These are phyloP conservation scores for Onchidella celtica DNA, from an alignment of 2,888 invertebrate species.

Conservation along the genomic window DNA sequence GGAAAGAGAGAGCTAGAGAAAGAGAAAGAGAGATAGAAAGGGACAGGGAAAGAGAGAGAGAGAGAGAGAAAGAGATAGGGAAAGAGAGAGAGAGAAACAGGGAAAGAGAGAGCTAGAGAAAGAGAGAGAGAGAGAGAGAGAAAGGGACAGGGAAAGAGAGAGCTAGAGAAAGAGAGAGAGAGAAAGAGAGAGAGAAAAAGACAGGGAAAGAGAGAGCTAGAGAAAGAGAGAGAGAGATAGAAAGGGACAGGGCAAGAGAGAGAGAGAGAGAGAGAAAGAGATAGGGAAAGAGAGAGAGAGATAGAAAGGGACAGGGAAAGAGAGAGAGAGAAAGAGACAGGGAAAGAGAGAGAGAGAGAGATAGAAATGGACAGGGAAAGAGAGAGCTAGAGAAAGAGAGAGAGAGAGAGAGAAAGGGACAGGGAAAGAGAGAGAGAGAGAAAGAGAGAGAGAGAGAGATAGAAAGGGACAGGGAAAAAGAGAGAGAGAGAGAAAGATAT, in stretches of 20 bases:
- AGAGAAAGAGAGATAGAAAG: not conserved
- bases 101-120: not conserved
- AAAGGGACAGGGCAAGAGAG: not conserved
- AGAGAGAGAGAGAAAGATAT: not conserved
- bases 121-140: not conserved
- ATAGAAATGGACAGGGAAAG: not conserved
- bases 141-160: not conserved
- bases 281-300: not conserved
- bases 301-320: not conserved
- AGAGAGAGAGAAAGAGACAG: not conserved
- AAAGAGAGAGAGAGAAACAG: constrained; percentile 10
- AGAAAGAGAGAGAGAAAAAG: not conserved
- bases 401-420: not conserved
- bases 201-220: not conserved
- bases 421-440: not conserved
- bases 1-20: not conserved
- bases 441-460: not conserved
- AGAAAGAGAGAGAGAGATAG: not conserved
- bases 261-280: not conserved
- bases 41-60: constrained; percentile 22
- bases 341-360: not conserved
- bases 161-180: not conserved
- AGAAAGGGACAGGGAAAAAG: not conserved
- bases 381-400: not conserved
- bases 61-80: constrained; percentile 21